Conservation (phyloP, 1,140 invertebrate species). For the Hylaeus anthracinus region DNA sequence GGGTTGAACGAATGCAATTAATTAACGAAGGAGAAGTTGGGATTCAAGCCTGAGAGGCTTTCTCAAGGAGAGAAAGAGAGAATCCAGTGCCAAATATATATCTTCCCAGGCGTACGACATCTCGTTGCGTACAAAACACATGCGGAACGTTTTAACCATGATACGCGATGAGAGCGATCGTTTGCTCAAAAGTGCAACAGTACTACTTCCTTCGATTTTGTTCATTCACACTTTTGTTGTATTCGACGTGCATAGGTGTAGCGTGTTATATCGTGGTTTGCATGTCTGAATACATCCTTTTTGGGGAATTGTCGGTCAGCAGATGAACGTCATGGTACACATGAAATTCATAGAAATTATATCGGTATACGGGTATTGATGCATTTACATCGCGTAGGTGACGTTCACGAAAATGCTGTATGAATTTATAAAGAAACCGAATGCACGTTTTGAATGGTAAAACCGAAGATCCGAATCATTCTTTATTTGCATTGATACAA, state of each 20-base stretch:
- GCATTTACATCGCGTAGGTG: conserved; percentile 19
- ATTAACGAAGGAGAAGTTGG: conserved; percentile 13
- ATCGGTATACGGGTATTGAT: conserved; percentile 52
- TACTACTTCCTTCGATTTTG: conserved; percentile 52
- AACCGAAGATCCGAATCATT: neutral
- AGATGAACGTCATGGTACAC: conserved; percentile 25
- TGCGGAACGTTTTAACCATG: conserved; percentile 44
- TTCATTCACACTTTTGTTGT: conserved; percentile 32
- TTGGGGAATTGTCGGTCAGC: neutral
- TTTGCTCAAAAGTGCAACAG: conserved; percentile 72
- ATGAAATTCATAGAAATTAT: conserved; percentile 39
- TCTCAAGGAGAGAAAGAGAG: conserved; percentile 32
- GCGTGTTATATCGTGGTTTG: conserved; percentile 21
- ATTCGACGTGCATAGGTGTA: conserved; percentile 38
- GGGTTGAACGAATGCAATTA: neutral
- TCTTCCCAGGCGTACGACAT: conserved; percentile 63
- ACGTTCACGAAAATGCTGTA: conserved; percentile 5
- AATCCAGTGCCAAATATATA: conserved; percentile 66
- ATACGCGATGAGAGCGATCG: conserved; percentile 57
- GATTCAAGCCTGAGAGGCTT: conserved; percentile 38
- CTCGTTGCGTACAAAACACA: conserved; percentile 47
- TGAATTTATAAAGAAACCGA: neutral
- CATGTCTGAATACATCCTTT: neutral
- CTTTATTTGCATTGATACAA: neutral
- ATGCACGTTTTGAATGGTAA: neutral